Evolutionary conservation across 2,797 vertebrate species (phyloP).

Genomic region (Cuculus canorus): DNA sequence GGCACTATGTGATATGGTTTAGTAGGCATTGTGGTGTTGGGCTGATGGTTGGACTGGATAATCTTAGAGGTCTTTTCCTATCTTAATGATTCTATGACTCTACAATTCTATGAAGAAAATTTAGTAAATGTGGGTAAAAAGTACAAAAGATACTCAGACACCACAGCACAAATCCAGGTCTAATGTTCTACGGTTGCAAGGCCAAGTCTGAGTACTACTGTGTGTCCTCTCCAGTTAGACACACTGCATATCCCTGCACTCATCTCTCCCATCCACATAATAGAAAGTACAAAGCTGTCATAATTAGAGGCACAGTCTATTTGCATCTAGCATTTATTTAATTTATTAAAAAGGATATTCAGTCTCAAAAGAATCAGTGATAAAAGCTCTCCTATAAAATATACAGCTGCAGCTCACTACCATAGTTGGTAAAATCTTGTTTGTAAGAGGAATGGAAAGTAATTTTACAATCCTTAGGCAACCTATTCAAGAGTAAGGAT

Average conservation of each 20-base stretch:
- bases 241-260: background rate
- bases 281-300: background rate
- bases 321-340: background rate
- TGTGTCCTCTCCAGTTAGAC: background rate
- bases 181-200: background rate
- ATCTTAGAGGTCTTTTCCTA: too few species aligned
- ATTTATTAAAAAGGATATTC: background rate
- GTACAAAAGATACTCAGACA: background rate
- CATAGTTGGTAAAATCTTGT: background rate
- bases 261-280: background rate
- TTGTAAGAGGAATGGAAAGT: background rate
- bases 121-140: background rate
- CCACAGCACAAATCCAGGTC: background rate
- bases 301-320: background rate
- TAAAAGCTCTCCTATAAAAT: conserved; percentile 1
- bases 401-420: background rate
- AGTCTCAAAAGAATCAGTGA: background rate
- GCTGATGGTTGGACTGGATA: too few species aligned
- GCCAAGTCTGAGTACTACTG: background rate
- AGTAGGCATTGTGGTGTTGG: too few species aligned
- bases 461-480: background rate
- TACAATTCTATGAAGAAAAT: background rate
- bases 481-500: background rate
- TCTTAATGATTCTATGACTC: too few species aligned
- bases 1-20: too few species aligned